Evolutionary conservation across 1,140 invertebrate genomes (phyloP), one percentile per base, ranked within the genome.

Genomic region (Ruditapes philippinarum): DNA sequence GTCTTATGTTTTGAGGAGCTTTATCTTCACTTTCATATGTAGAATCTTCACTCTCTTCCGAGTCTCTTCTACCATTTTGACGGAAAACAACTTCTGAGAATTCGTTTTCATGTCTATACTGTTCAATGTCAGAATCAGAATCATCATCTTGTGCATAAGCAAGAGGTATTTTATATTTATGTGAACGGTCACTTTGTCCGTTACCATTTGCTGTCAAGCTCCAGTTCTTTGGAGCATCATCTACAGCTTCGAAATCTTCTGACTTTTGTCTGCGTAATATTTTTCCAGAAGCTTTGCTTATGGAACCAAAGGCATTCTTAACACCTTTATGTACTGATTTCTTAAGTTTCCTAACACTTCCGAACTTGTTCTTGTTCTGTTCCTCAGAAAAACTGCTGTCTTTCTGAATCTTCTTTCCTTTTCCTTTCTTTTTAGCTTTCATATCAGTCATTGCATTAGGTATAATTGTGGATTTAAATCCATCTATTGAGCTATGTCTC

Each of bases 301-400:
- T 93, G n/a, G 94, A 95, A 4, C 93, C 94, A 90, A 95, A 95
- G 12, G 92, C 93, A 91, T 93, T 94, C 57, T 74, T 90, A 31
- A 94, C 91, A 89, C 91, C 89, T 82, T 93, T 92, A 81, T 93
- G 93, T 57, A 94, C 91, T 49, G 91, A 92, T 62, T 93, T 93
- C 84, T 93, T 93, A 14, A 95, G 92, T 78, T 92, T 93, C 38
- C 92, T 89, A 68, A 94, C 92, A 85, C 92, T 94, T 57, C 92
- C 93, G 85, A 91, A 92, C 78, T 94, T 82, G 33, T 79, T 94
- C 57, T 83, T 88, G 36, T 91, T 89, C 2, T 92, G 92, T 74
- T 93, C 91, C 19, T 68, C 49, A 28, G 85, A 54, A 25, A 78
- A 79, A 19, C 78, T 88, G 31, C 62, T 80, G 54, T 89, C 62